phyloP scores from a whole-genome alignment of 2,797 vertebrate species.

The Dermochelys coriacea region DNA sequence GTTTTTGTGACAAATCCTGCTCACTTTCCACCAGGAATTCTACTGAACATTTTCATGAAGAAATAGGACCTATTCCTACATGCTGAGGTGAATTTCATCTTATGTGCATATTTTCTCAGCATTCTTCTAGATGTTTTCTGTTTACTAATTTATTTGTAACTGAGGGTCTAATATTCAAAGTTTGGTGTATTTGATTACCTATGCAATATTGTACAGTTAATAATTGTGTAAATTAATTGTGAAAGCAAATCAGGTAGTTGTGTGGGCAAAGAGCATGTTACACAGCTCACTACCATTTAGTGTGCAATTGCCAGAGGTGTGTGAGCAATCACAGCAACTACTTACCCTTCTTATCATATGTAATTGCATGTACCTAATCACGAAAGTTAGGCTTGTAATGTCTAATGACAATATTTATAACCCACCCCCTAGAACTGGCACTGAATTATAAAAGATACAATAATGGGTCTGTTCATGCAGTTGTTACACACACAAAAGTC shows the following conservation, averaged over 20 bases:
- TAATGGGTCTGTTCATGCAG: not conserved
- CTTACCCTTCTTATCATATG: accelerated
- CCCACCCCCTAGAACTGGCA: accelerated
- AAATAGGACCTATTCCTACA: not conserved
- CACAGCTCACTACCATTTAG: not conserved
- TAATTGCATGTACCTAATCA: not conserved
- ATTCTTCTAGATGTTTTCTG: slow-evolving; percentile 5
- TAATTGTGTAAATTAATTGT: not conserved
- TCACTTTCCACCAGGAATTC: not conserved
- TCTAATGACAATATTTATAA: not conserved
- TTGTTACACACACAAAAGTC: not conserved
- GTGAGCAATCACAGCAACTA: not conserved
- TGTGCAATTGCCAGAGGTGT: not conserved
- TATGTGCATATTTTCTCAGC: not conserved
- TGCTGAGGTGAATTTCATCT: not conserved
- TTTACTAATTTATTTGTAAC: not conserved
- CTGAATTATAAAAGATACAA: not conserved
- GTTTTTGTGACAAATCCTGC: not conserved
- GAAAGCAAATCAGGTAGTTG: not conserved
- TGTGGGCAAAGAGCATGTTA: not conserved
- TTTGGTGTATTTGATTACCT: not conserved
- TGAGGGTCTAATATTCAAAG: not conserved
- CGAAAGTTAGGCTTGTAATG: not conserved
- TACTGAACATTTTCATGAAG: not conserved
- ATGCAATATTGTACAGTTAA: not conserved